Base-by-base conservation (phyloP, 2,888 invertebrate genomes). In the Germaria angustata region DNA sequence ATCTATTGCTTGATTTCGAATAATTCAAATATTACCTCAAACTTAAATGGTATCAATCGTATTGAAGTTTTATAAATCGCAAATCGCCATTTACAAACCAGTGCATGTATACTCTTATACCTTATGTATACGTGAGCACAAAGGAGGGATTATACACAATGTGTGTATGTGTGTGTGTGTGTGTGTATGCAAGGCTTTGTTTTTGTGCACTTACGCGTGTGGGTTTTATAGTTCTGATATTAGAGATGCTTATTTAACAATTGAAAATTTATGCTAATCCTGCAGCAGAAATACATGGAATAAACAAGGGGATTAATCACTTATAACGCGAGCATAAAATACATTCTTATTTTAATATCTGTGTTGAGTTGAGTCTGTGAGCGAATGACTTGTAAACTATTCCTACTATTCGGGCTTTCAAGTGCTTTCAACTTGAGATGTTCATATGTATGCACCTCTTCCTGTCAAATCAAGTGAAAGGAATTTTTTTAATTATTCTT, bases 391-490 rank as follows among this genome's bases (percentile, higher is more conserved):
- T 24, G 39, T 13, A 53, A 7, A 11, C n/a, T 49, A 46, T 68
- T 9, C 17, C n/a, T 49, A 46, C 13, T 7, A 44, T 44, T n/a
- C 11, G 22, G 20, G 24, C 9, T 9, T 41, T 61, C 24, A 41
- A 61, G 28, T 61, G 24, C 39, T 22, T 59, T 39, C 59, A 13
- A 61, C 44, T 61, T 61, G 44, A 44, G 28, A 44, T 57, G 11
- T 39, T 24, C 24, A 24, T 15, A 36, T 24, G 34, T 24, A 36
- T 24, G n/a, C 32, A n/a, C 59, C 22, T 65, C 34, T 46, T 36
- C 6, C 57, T 66, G 59, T 59, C 66, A 59, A 17, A 28, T 32
- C 20, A 75, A 66, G 46, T 66, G 24, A 36, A 76, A 46, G n/a
- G 17, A 2, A 65, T 8, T 44, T 28, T 57, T 39, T 36, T 28